Evolutionary conservation across 2,797 vertebrate species (phyloP).

Genomic region (Cichlasoma orientale): DNA sequence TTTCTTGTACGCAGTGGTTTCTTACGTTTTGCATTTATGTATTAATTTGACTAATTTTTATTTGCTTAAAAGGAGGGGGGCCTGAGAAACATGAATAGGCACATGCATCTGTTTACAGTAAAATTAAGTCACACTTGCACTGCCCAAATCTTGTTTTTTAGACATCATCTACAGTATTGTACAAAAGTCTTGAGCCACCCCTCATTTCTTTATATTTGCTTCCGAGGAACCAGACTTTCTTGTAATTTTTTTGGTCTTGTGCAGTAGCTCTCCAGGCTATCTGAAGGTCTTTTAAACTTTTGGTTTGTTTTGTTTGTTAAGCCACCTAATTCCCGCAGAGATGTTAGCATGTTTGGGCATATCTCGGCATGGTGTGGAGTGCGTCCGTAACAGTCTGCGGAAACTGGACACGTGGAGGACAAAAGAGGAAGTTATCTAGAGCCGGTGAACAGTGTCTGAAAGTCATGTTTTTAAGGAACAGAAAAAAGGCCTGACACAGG

Average conservation of each 20-base stretch:
- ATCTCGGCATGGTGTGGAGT: too few relatives aligned
- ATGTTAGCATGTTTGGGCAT: too few relatives aligned
- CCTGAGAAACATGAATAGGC: conserved; percentile 30
- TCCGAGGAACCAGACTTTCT: too few relatives aligned
- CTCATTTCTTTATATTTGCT: not conserved
- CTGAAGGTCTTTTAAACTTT: too few relatives aligned
- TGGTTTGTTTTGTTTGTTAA: too few relatives aligned
- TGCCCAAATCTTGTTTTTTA: not conserved
- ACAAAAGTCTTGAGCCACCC: not conserved
- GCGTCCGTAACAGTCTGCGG: too few relatives aligned
- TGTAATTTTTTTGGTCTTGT: too few relatives aligned
- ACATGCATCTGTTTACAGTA: not conserved
- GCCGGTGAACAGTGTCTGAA: not conserved
- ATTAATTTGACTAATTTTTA: conserved; percentile 79
- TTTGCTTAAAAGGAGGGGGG: conserved; percentile 77
- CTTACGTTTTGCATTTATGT: conserved; percentile 60
- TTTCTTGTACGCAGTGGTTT: conserved; percentile 60
- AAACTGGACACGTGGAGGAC: too few relatives aligned
- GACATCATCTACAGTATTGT: not conserved
- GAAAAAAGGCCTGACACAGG: too few relatives aligned
- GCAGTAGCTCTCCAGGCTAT: too few relatives aligned
- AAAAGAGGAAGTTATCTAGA: not conserved
- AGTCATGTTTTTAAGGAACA: too few relatives aligned
- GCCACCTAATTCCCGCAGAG: too few relatives aligned
- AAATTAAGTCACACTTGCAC: conserved; percentile 4